Evolutionary conservation across 2,888 invertebrate genomes (phyloP).

Genomic region (Microplitis manilae): DNA sequence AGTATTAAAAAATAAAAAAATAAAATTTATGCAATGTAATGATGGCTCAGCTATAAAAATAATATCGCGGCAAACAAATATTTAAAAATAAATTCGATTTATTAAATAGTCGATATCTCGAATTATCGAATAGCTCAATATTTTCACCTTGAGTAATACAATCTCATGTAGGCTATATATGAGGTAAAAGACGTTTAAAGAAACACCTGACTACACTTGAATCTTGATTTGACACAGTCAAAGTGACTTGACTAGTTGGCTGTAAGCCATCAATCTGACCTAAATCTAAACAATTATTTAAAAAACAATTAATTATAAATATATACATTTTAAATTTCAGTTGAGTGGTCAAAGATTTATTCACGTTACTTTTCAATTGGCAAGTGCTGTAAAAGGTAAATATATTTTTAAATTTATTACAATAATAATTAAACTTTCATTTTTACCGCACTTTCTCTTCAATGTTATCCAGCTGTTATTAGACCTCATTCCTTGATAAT

Average conservation of each 20-base stretch:
- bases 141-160: slow-evolving; percentile 11
- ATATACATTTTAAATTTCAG: not conserved
- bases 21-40: not conserved
- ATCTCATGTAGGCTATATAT: not conserved
- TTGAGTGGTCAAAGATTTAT: not conserved
- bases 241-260: not conserved
- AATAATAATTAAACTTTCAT: not conserved
- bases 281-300: not conserved
- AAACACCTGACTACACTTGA: not conserved
- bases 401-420: not conserved
- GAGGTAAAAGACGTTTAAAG: not conserved
- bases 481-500: slow-evolving; percentile 8
- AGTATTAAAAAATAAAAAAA: not conserved
- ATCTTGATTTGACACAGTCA: not conserved
- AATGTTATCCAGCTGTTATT: slow-evolving; percentile 10
- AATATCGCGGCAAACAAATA: not conserved
- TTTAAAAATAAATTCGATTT: not conserved
- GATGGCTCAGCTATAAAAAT: not conserved
- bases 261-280: not conserved
- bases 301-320: not conserved
- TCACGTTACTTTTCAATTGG: not conserved
- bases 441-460: not conserved
- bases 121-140: not conserved
- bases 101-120: not conserved
- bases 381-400: slow-evolving; percentile 1